Conservation (phyloP, 2,888 invertebrate species). For the Scaptomyza caliginosa region DNA sequence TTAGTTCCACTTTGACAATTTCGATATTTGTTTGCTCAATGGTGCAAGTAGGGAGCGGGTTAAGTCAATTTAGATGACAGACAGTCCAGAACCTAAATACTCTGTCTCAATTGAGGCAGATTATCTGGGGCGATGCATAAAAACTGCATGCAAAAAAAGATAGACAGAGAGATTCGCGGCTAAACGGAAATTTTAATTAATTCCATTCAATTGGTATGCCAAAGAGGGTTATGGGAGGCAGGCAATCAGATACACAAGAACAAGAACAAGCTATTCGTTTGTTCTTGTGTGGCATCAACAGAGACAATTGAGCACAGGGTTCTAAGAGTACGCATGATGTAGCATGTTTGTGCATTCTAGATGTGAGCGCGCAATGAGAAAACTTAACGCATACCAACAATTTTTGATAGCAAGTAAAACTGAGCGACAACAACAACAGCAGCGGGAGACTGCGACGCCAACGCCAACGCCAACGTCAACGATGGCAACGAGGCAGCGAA, state of each 20-base stretch:
- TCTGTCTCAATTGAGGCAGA: slow-evolving; percentile 17
- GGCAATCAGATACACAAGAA: background rate
- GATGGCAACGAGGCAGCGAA: slow-evolving; percentile 55
- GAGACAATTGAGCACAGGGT: slow-evolving; percentile 58
- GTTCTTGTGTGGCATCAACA: slow-evolving; percentile 35
- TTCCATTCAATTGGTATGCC: slow-evolving; percentile 72
- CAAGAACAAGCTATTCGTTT: slow-evolving; percentile 58
- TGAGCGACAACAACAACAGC: slow-evolving; percentile 22
- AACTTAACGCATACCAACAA: slow-evolving; percentile 65
- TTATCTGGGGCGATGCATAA: slow-evolving; percentile 54
- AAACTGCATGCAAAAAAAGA: slow-evolving; percentile 40
- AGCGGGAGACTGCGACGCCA: slow-evolving; percentile 16
- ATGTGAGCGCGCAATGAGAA: slow-evolving; percentile 18
- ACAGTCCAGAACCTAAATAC: slow-evolving; percentile 10
- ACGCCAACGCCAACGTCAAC: slow-evolving; percentile 24
- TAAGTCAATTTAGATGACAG: slow-evolving; percentile 29
- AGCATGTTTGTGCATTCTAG: slow-evolving; percentile 37
- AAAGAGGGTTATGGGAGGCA: background rate
- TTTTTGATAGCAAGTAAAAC: slow-evolving; percentile 60
- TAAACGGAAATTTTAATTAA: slow-evolving; percentile 80
- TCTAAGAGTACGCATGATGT: slow-evolving; percentile 56
- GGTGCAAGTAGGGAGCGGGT: slow-evolving; percentile 5
- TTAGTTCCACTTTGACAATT: background rate
- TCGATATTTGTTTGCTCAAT: slow-evolving; percentile 46
- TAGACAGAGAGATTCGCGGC: slow-evolving; percentile 48